Evolutionary conservation across 1,140 invertebrate genomes (phyloP).

Genomic region (Dufourea novaeangliae): DNA sequence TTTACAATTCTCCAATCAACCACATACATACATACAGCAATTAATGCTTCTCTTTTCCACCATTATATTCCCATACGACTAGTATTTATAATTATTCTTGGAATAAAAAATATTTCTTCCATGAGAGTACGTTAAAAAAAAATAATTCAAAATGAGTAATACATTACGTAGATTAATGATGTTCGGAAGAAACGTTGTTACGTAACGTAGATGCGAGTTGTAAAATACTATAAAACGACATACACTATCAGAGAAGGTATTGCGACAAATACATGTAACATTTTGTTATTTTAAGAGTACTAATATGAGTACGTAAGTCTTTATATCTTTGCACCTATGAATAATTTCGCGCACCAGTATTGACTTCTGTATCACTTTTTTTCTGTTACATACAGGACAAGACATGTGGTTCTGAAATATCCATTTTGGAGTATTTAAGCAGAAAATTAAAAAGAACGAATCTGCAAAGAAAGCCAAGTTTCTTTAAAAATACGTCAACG

Average conservation of each 20-base stretch:
- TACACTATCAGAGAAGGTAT: neutral
- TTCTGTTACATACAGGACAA: constrained; percentile 16
- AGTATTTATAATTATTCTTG: constrained; percentile 35
- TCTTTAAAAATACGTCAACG: constrained; percentile 11
- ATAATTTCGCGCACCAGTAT: constrained; percentile 41
- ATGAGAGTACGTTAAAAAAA: constrained; percentile 11
- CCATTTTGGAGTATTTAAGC: constrained; percentile 26
- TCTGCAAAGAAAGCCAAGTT: constrained; percentile 16
- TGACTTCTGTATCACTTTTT: constrained; percentile 40
- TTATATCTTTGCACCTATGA: constrained; percentile 39
- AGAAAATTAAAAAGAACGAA: constrained; percentile 8
- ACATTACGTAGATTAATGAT: constrained; percentile 1
- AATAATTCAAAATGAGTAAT: constrained; percentile 13
- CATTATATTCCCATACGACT: constrained; percentile 10
- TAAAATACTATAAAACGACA: constrained; percentile 18
- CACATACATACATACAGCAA: constrained; percentile 51
- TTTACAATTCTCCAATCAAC: constrained; percentile 59
- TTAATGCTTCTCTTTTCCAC: constrained; percentile 18
- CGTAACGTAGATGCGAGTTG: constrained; percentile 5
- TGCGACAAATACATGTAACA: neutral
- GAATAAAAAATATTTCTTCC: constrained; percentile 38
- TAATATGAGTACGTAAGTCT: constrained; percentile 36
- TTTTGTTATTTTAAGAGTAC: constrained; percentile 8
- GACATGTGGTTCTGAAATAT: neutral
- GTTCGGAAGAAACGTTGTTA: constrained; percentile 21